Evolutionary conservation across 2,888 invertebrate species (phyloP).

Genomic region (Dascillus cervinus): DNA sequence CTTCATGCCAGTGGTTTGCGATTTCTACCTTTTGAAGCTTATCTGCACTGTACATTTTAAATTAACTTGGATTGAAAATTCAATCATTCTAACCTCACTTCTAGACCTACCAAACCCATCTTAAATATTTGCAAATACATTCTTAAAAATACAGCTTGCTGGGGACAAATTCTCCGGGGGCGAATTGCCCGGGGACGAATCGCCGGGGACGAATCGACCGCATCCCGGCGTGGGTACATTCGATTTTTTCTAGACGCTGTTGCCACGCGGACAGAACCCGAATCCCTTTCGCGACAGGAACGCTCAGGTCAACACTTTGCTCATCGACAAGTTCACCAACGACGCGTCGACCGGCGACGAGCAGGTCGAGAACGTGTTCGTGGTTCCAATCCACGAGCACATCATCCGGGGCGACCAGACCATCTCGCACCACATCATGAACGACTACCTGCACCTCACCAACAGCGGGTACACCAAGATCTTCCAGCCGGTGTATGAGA

Average conservation of each 20-base stretch:
- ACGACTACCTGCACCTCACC: slow-evolving; percentile 62
- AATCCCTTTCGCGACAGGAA: slow-evolving; percentile 56
- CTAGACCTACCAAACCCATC: too few relatives aligned
- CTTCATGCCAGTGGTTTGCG: too few relatives aligned
- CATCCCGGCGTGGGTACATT: too few relatives aligned
- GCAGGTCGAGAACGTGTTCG: slow-evolving; percentile 33
- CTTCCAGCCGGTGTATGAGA: slow-evolving; percentile 50
- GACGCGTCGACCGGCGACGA: slow-evolving; percentile 17
- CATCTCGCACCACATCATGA: slow-evolving; percentile 57
- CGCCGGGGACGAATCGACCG: too few relatives aligned
- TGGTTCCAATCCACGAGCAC: slow-evolving; percentile 38
- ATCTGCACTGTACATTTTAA: too few relatives aligned
- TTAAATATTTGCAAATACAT: too few relatives aligned
- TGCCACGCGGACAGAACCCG: slow-evolving; percentile 58
- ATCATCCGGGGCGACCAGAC: slow-evolving; percentile 46
- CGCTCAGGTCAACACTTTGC: slow-evolving; percentile 49
- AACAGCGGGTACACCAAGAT: slow-evolving; percentile 55
- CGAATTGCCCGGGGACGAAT: too few relatives aligned
- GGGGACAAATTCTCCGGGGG: too few relatives aligned
- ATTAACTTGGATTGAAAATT: too few relatives aligned
- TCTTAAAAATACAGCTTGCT: too few relatives aligned
- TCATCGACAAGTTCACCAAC: slow-evolving; percentile 40
- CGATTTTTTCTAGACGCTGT: slow-evolving; percentile 47
- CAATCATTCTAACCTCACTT: too few relatives aligned
- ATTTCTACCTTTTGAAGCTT: too few relatives aligned